Conservation (phyloP, 2,888 invertebrate genomes). For the Tachina lurida region DNA sequence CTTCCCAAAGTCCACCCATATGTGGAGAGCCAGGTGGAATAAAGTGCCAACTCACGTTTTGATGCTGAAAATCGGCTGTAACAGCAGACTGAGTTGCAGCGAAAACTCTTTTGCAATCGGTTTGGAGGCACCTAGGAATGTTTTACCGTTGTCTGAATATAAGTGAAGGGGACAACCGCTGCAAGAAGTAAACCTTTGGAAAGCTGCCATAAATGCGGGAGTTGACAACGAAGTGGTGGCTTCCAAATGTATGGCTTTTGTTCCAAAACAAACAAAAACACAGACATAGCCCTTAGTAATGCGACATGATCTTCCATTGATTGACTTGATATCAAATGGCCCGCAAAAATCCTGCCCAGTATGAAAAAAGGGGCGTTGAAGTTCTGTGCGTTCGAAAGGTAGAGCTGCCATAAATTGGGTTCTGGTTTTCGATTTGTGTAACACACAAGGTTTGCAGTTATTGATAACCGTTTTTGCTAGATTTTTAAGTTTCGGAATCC, state of each 20-base stretch:
- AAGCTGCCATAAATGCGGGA: too few relatives aligned
- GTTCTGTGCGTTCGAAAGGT: neutral
- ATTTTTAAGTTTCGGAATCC: neutral
- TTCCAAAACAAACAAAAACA: too few relatives aligned
- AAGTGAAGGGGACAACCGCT: slow-evolving; percentile 1
- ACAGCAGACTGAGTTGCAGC: neutral
- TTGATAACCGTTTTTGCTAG: neutral
- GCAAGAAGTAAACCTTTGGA: neutral
- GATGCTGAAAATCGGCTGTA: neutral
- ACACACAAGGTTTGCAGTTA: neutral
- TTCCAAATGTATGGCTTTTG: too few relatives aligned
- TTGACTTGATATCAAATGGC: too few relatives aligned
- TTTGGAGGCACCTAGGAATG: slow-evolving; percentile 1
- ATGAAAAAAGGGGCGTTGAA: neutral
- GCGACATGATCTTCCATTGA: too few relatives aligned
- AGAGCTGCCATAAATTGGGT: too few relatives aligned
- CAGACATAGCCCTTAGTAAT: too few relatives aligned
- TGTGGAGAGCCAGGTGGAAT: too few relatives aligned
- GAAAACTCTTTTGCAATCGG: slow-evolving; percentile 1
- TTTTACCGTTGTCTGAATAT: neutral
- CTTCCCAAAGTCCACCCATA: too few relatives aligned
- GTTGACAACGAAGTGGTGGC: too few relatives aligned
- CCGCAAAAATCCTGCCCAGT: neutral
- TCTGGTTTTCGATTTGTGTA: neutral
- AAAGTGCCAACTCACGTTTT: slow-evolving; percentile 14